Evolutionary conservation across 1,140 invertebrate species (phyloP).

Genomic region (Drepana arcuata): DNA sequence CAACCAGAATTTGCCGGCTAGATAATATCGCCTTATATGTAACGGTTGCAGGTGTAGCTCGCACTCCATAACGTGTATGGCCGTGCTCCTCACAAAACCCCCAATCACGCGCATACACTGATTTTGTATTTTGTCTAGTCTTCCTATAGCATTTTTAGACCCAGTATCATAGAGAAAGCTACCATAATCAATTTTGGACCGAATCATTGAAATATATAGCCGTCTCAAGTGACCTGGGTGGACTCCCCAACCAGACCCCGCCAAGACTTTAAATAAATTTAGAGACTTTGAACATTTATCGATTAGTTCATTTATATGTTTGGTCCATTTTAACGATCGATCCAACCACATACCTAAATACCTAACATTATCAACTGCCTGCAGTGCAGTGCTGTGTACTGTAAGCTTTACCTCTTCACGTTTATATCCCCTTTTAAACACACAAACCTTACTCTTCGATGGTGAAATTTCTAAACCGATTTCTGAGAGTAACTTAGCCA

Average conservation of each 20-base stretch:
- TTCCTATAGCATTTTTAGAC: neutral
- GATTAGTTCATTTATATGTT: neutral
- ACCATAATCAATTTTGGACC: neutral
- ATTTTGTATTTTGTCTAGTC: constrained; percentile 1
- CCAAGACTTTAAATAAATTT: neutral
- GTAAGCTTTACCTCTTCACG: neutral
- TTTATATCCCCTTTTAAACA: neutral
- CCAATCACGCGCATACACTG: constrained; percentile 1
- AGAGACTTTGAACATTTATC: neutral
- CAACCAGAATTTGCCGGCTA: neutral
- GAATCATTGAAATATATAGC: neutral
- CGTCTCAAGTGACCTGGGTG: neutral
- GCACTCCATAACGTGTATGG: constrained; percentile 3
- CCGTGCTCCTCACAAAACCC: constrained; percentile 1
- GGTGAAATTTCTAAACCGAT: neutral
- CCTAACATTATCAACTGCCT: neutral
- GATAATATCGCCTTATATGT: neutral
- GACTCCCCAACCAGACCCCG: neutral
- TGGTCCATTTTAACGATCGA: neutral
- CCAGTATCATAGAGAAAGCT: neutral
- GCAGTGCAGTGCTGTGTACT: neutral
- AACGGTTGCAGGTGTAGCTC: neutral
- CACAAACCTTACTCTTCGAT: neutral
- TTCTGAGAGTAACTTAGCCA: neutral
- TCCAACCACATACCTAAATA: neutral